These are phyloP conservation scores for Barnardius zonarius DNA, from an alignment of 2,113 vertebrate genomes.

Conservation along the genomic window DNA sequence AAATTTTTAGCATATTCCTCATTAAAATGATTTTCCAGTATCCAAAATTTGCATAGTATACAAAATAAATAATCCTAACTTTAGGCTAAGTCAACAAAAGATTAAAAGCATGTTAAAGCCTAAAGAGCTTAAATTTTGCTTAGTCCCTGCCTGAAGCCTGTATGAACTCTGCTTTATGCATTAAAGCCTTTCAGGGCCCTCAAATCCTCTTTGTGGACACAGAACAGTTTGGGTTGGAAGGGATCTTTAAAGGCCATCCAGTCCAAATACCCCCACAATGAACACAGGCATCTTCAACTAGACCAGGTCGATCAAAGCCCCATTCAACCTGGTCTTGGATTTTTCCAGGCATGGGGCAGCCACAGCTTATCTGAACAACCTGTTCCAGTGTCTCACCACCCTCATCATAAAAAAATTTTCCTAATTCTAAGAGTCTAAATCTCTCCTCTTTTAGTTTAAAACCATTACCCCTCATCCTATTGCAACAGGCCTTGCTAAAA, in stretches of 20 bases:
- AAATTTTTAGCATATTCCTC: background rate
- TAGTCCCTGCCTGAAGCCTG: constrained; percentile 13
- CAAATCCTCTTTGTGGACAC: background rate
- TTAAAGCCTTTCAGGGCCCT: background rate
- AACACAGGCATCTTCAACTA: background rate
- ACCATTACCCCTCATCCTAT: background rate
- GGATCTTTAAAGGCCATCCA: background rate
- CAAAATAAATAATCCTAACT: constrained; percentile 50
- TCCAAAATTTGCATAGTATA: background rate
- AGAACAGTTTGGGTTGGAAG: background rate
- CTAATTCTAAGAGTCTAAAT: background rate
- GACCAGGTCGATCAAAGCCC: background rate
- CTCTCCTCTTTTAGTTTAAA: background rate
- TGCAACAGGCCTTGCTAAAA: background rate
- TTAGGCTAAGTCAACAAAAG: constrained; percentile 32
- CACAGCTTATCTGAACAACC: background rate
- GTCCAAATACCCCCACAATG: background rate
- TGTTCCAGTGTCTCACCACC: background rate
- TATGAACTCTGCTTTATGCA: background rate
- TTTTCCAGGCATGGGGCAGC: background rate
- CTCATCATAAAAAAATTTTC: background rate
- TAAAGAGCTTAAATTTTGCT: constrained; percentile 48
- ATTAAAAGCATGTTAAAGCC: constrained; percentile 48
- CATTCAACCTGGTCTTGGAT: background rate
- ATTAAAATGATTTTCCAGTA: constrained; percentile 43